These are phyloP conservation scores for Ispidina picta DNA, from an alignment of 2,797 vertebrate genomes.

Conservation along the genomic window DNA sequence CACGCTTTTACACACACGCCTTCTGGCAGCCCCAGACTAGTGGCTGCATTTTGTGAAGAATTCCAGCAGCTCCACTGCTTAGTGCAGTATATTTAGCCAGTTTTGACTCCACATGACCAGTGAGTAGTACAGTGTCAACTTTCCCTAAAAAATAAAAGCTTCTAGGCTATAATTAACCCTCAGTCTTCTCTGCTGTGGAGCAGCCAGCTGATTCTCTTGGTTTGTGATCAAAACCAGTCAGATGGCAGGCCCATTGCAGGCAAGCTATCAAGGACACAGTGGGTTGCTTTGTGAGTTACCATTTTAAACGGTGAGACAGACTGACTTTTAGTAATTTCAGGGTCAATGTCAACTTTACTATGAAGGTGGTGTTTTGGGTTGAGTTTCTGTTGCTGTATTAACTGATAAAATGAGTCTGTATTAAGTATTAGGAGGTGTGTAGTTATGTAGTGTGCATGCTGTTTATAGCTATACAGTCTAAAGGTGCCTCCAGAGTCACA, in stretches of 20 bases:
- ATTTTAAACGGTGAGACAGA: neutral
- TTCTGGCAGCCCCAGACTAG: too few species aligned
- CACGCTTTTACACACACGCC: neutral
- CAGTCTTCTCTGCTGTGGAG: constrained; percentile 61
- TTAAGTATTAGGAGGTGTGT: neutral
- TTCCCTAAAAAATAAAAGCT: constrained; percentile 65
- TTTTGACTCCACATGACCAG: constrained; percentile 53
- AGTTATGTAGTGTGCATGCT: neutral
- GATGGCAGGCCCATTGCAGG: neutral
- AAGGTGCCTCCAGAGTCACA: neutral
- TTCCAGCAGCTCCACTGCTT: constrained; percentile 43
- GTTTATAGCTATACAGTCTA: neutral
- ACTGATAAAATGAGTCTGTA: neutral
- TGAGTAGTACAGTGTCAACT: constrained; percentile 65
- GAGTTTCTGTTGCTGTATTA: neutral
- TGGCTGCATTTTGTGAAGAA: constrained; percentile 53
- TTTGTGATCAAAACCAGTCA: constrained; percentile 67
- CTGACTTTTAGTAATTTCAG: neutral
- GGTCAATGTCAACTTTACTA: neutral
- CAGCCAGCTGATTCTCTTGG: constrained; percentile 70
- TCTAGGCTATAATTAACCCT: constrained; percentile 81
- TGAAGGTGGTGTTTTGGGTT: neutral
- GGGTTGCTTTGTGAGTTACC: neutral
- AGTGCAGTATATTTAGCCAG: constrained; percentile 72
- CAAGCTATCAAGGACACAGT: neutral